A percentile compares a stretch with the other conserved stretches of the same genome.
Evolutionary conservation across 1,140 invertebrate species (phyloP).

Genomic region (Diabrotica undecimpunctata): DNA sequence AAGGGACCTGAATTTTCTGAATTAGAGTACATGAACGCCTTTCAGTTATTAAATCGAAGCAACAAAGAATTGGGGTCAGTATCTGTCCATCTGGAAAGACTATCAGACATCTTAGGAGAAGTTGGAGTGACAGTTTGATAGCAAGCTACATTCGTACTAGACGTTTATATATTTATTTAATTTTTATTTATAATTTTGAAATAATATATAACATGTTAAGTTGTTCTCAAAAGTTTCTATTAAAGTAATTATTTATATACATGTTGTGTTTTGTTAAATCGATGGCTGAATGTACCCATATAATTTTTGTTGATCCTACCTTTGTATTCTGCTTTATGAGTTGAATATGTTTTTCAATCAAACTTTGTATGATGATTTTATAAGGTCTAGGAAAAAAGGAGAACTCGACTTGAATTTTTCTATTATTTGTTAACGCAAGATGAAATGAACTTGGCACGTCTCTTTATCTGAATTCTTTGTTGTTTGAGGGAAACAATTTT

Average conservation of each 20-base stretch:
- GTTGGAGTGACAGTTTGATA: constrained; percentile 59
- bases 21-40: constrained; percentile 80
- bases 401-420: no score
- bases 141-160: neutral
- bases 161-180: constrained; percentile 9
- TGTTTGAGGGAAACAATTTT: no score
- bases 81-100: constrained; percentile 55
- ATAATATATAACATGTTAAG: constrained; percentile 12
- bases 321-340: no score
- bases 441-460: no score
- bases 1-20: constrained; percentile 80
- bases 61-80: constrained; percentile 45
- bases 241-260: constrained; percentile 1
- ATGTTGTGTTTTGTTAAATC: no score
- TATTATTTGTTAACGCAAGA: no score
- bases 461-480: no score
- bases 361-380: no score
- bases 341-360: no score
- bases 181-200: constrained; percentile 3
- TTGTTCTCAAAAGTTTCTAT: constrained; percentile 4
- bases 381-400: no score
- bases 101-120: constrained; percentile 66
- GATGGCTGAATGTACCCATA: no score
- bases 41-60: constrained; percentile 68
- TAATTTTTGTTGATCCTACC: no score